These are phyloP conservation scores for Phytoseiulus persimilis DNA, from an alignment of 2,888 invertebrate species.

Conservation along the genomic window DNA sequence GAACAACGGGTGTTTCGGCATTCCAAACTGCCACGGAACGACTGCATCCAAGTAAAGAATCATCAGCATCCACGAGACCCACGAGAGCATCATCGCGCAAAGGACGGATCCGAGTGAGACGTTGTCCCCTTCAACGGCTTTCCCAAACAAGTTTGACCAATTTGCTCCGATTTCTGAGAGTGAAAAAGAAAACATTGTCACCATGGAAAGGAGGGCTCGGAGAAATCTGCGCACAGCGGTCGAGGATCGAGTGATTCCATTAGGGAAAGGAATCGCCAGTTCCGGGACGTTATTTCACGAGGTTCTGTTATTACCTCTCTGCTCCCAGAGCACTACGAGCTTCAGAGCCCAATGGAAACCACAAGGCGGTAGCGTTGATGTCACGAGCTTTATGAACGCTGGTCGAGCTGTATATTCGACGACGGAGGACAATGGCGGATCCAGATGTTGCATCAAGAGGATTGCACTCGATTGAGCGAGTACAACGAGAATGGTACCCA, in stretches of 20 bases:
- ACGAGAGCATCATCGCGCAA: conserved; percentile 64
- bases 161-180: conserved; percentile 40
- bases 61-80: conserved; percentile 62
- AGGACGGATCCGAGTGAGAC: conserved; percentile 54
- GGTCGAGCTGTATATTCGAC: not conserved
- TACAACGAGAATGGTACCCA: not conserved
- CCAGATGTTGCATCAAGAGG: not conserved
- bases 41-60: conserved; percentile 79
- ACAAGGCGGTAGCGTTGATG: not conserved
- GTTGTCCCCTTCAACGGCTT: conserved; percentile 41
- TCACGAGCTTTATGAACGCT: not conserved
- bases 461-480: not conserved
- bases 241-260: too few species aligned
- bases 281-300: too few species aligned
- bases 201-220: too few species aligned
- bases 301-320: not conserved
- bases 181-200: too few species aligned
- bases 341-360: not conserved
- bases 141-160: conserved; percentile 42
- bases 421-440: not conserved
- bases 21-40: conserved; percentile 74
- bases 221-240: too few species aligned
- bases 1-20: conserved; percentile 73
- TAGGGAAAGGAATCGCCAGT: too few species aligned
- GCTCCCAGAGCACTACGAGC: not conserved